phyloP scores from a whole-genome alignment of 2,888 invertebrate species.

The Pterostichus madidus region DNA sequence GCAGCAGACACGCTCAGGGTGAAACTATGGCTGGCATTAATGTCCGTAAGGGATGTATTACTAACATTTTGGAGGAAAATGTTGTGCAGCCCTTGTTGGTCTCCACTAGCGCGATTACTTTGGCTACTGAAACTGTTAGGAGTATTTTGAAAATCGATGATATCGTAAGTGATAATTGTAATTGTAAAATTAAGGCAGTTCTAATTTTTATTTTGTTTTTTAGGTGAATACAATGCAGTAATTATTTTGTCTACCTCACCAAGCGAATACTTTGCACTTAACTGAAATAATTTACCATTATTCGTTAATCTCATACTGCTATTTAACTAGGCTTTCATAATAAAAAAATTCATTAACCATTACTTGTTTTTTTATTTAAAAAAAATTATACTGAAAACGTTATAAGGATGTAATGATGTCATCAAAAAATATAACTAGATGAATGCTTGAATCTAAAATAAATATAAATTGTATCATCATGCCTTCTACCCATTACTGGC shows the following conservation, averaged over 20 bases:
- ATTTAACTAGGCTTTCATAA: constrained; percentile 65
- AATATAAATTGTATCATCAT: no score
- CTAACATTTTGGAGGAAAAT: constrained; percentile 97
- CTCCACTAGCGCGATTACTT: constrained; percentile 93
- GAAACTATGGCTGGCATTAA: constrained; percentile 95
- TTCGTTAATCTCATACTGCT: constrained; percentile 64
- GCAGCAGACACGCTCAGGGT: constrained; percentile 94
- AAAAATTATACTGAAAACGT: no score
- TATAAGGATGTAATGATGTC: no score
- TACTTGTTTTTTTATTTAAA: constrained; percentile 2
- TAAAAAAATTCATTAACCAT: constrained; percentile 48
- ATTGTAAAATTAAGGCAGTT: neutral
- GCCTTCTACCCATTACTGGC: no score
- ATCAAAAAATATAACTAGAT: no score
- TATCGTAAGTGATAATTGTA: constrained; percentile 85
- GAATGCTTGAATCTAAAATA: no score
- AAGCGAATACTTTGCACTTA: constrained; percentile 20
- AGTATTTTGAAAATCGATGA: constrained; percentile 99
- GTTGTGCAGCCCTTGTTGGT: constrained; percentile 98
- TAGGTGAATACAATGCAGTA: constrained; percentile 67
- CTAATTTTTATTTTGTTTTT: constrained; percentile 50
- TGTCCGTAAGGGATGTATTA: constrained; percentile 96
- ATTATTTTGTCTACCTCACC: constrained; percentile 11
- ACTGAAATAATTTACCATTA: constrained; percentile 58
- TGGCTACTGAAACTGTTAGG: constrained; percentile 97